phyloP scores from a whole-genome alignment of 92 coral and sea anemone species.

The Heliopora coerulea region DNA sequence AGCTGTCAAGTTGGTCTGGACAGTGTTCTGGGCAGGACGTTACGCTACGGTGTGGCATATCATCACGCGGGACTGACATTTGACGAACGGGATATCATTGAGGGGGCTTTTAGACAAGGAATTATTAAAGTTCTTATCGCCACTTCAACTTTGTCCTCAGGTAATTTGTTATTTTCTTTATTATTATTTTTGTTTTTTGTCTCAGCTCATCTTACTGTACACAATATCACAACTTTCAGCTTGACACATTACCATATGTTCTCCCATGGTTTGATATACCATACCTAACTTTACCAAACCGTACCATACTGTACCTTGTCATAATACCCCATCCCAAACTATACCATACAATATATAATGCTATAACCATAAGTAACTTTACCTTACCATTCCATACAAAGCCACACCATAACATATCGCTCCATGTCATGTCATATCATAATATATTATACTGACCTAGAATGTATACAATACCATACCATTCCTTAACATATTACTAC shows the following conservation, averaged over 20 bases:
- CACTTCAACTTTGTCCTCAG: conserved; percentile 94
- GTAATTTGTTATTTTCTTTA: conserved; percentile 50
- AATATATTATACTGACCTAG: no score
- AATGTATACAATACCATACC: no score
- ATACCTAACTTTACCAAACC: background rate
- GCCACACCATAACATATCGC: background rate
- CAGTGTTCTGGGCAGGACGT: conserved; percentile 64
- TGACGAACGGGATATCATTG: conserved; percentile 98
- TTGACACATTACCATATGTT: background rate
- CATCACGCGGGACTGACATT: conserved; percentile 98
- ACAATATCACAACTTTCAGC: background rate
- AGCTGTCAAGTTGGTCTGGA: conserved; percentile 94
- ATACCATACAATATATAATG: background rate
- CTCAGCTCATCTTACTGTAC: no score
- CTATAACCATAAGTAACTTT: no score
- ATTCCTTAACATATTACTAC: background rate
- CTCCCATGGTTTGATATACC: background rate
- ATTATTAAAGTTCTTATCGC: conserved; percentile 84
- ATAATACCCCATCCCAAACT: background rate
- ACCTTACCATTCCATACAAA: background rate
- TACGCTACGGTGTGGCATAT: conserved; percentile 88
- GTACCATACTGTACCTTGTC: background rate
- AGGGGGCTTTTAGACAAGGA: conserved; percentile 93
- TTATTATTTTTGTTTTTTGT: no score
- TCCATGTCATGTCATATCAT: background rate